Percentiles rank a stretch among this genome's conserved stretches.
Evolutionary conservation across 2,113 vertebrate genomes (phyloP).

Genomic region (Hippocampus comes): DNA sequence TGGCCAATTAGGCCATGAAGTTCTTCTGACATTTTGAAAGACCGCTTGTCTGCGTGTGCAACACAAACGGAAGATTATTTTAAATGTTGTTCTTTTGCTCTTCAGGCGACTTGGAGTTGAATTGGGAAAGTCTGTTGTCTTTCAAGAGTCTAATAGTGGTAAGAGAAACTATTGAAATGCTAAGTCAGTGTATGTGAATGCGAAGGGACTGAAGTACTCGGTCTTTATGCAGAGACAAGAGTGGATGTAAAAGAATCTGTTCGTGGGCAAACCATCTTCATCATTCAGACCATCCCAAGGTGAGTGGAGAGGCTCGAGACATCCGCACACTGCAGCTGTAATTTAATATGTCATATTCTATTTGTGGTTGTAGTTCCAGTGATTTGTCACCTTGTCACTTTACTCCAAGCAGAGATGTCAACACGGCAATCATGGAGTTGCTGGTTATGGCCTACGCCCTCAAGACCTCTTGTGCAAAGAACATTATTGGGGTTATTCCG

Average conservation of each 20-base stretch:
- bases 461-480: slow-evolving; percentile 93
- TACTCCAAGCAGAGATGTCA: slow-evolving; percentile 82
- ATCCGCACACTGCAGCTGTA: not conserved
- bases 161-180: slow-evolving; percentile 22
- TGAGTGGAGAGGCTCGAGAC: slow-evolving; percentile 46
- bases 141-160: slow-evolving; percentile 97
- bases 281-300: slow-evolving; percentile 98
- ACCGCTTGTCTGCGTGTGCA: not conserved
- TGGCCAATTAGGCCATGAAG: not conserved
- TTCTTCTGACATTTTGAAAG: not conserved
- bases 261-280: slow-evolving; percentile 95
- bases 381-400: not conserved
- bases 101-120: slow-evolving; percentile 90
- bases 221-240: slow-evolving; percentile 82
- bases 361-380: not conserved
- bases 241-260: slow-evolving; percentile 98
- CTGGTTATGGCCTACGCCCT: slow-evolving; percentile 95
- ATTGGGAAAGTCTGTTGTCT: slow-evolving; percentile 93
- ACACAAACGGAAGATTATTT: not conserved
- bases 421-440: slow-evolving; percentile 96
- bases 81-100: slow-evolving; percentile 13
- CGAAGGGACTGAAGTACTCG: too few relatives aligned
- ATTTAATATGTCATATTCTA: not conserved
- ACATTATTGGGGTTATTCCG: slow-evolving; percentile 95
- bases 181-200: too few relatives aligned